Base-by-base conservation (phyloP, 53 echinoderm and acorn worm genomes). In the Temnopleurus reevesii region DNA sequence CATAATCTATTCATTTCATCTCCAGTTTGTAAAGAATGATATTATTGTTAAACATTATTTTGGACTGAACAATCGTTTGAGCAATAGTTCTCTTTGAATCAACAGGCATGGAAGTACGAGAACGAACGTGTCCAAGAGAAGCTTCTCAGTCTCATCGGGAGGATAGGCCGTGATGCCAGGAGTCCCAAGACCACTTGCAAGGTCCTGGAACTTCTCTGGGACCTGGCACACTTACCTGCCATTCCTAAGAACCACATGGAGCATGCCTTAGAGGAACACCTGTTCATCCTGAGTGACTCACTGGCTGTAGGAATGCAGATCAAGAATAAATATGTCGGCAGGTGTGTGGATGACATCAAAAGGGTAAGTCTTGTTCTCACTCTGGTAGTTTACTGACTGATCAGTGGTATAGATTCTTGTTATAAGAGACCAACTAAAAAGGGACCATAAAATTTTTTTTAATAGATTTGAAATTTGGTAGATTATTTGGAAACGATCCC, bases 51-150 rank as follows among this genome's bases (percentile, higher is more conserved):
- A n/a, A n/a, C n/a, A n/a, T n/a, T n/a, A n/a, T n/a, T n/a, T n/a
- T n/a, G n/a, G n/a, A n/a, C n/a, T n/a, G n/a, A n/a, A n/a, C n/a
- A n/a, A n/a, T n/a, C n/a, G n/a, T n/a, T n/a, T n/a, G n/a, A n/a
- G n/a, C n/a, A n/a, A n/a, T n/a, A n/a, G n/a, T n/a, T 63, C 21
- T 23, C 2, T 6, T 45, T 77, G 1, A 5, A 44, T 4, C 79
- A 49, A 10, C 93, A 97, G 97, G 94, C 95, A 5, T 97, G 97
- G 97, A 93, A 95, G 24, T 89, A 90, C 59, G 99, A 99, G 71
- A 99, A 99, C 59, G 94, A 99, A 53, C 90, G 94, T 19, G 93
- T 99, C 87, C 96, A 94, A 76, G 99, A 99, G 92, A 99, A 99
- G 81, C 91, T 99, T 6, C 89, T 99, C 79, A 93, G 93, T 36